Evolutionary conservation across 2,888 invertebrate genomes (phyloP), one percentile per base, ranked within the genome.

Genomic region (Blera fallax): DNA sequence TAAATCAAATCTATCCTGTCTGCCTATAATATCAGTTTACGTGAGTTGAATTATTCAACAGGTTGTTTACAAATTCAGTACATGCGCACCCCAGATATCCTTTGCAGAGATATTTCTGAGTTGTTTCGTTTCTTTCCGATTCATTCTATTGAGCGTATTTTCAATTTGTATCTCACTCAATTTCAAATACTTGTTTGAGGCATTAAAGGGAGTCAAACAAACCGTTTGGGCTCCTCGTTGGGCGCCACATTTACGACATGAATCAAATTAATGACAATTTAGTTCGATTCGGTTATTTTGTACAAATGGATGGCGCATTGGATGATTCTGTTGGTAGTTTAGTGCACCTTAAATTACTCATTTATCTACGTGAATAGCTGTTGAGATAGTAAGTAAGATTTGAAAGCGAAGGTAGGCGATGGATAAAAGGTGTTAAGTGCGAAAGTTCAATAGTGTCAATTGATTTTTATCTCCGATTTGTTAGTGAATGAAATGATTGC

Each of bases 11-110:
- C 40, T 34, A 32, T 58, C 40, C 58, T 24, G 45, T 70, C 70
- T 70, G 56, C n/a, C n/a, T 21, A 21, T n/a, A 29, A 48, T 48
- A 34, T 21, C 10, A 32, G 32, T 7, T 8, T n/a, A 60, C 72
- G 72, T 72, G 72, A 16, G n/a, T 60, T 37, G 72, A 72, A 72
- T 72, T 37, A 72, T 50, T 72, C 60, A 72, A 72, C 72, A 72
- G 60, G 72, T 72, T 72, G 72, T 50, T 50, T 48, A 50, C 60
- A 37, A 37, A 11, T 50, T 27, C 5, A 3, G 16, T 11, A 11
- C 50, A 50, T 60, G 48, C 60, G 50, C 60, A 37, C 7, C 10
- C 24, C 21, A 10, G 32, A 10, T 11, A 43, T 2, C 29, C 16
- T 45, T 40, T 37, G 60, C 60, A 50, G 50, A 67, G 3, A 10